Base-by-base conservation (phyloP, 2,888 invertebrate species). In the Lithophane ornitopus region DNA sequence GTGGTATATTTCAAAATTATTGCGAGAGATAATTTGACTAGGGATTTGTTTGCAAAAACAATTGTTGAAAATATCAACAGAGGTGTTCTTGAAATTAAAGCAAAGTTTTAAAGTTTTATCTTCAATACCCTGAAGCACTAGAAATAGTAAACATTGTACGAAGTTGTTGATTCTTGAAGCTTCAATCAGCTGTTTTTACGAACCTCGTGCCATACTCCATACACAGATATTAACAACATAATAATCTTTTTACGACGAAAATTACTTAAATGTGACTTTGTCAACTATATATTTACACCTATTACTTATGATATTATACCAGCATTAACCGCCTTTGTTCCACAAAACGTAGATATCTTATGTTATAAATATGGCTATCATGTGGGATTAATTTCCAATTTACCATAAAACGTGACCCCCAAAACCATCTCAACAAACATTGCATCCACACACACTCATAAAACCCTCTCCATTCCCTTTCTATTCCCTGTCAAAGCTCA, bases 371-470 rank as follows among this genome's bases (percentile, higher is more conserved):
- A 61, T 14, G 22, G 34, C 12, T 34, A 14, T 62, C 9, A 41
- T 34, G 16, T 22, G 4, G 44, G 34, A 44, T 28, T 69, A 56
- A 52, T 46, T 65, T 70, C 26, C 46, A 68, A 77, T 82, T 69
- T 70, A 56, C 63, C 22, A 59, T 82, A 69, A 78, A 78, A 59
- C 39, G 34, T 16, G 49, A 49, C 34, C 66, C 28, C n/a, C 65
- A 49, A 56, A 78, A 70, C 41, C 22, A 72, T 66, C n/a, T 46
- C 79, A 46, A 46, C 34, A 82, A 44, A 82, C 59, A 79, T 70
- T 34, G 26, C 59, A 66, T 52, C 16, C 52, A 19, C 65, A 28
- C 41, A 56, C 19, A 44, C 22, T 9, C 3, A 56, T 70, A 70
- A 83, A 79, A 59, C 71, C 71, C 84, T 66, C 49, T 44, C 22